phyloP scores from a whole-genome alignment of 2,888 invertebrate genomes.

The Mesoligia furuncula region DNA sequence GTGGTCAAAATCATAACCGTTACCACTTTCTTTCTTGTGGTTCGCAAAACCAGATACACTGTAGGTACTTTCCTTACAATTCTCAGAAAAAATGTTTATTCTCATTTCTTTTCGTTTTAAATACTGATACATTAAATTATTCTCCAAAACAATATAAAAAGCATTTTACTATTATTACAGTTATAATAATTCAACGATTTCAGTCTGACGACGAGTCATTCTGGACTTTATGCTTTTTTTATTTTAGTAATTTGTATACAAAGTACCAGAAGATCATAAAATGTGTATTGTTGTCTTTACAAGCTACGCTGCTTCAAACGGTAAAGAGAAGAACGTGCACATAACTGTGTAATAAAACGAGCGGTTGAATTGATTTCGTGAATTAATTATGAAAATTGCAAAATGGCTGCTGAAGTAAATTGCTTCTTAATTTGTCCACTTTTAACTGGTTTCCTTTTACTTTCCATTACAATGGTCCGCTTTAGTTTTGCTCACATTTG shows the following conservation, averaged over 20 bases:
- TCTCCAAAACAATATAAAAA: conserved; percentile 32
- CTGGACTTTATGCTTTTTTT: conserved; percentile 56
- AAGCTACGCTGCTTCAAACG: conserved; percentile 29
- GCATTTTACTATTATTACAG: conserved; percentile 49
- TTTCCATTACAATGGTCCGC: not conserved
- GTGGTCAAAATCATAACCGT: not conserved
- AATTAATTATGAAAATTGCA: not conserved
- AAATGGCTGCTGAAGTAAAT: conserved; percentile 1
- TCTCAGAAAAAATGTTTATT: not conserved
- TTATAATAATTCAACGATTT: conserved; percentile 49
- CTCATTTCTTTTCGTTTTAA: not conserved
- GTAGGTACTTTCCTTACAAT: not conserved
- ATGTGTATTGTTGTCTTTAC: conserved; percentile 45
- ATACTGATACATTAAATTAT: not conserved
- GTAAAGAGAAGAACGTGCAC: conserved; percentile 25
- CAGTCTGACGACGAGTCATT: conserved; percentile 51
- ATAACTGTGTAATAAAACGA: conserved; percentile 16
- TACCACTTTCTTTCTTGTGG: not conserved
- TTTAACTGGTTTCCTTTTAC: not conserved
- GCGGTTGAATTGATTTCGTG: conserved; percentile 20
- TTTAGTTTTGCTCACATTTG: not conserved
- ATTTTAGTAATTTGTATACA: conserved; percentile 55
- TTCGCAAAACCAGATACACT: not conserved
- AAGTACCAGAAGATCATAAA: conserved; percentile 56
- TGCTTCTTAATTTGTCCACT: not conserved